A percentile compares a stretch with the other conserved stretches of the same genome.
Evolutionary conservation across 2,888 invertebrate genomes (phyloP).

Genomic region (Rhaphigaster nebulosa): DNA sequence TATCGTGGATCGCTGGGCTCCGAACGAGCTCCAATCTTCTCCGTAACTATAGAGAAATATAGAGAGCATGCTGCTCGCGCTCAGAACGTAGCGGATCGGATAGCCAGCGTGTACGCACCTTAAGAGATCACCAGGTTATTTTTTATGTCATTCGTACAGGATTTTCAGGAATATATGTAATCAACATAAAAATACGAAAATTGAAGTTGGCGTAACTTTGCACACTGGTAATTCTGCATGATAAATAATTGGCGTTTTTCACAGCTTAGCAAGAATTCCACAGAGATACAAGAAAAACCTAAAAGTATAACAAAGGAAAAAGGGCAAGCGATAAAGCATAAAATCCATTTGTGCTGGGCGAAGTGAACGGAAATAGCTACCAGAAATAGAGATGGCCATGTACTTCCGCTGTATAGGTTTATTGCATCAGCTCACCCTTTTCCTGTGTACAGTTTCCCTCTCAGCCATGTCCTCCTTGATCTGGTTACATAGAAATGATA

Average conservation of each 20-base stretch:
- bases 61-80: too few relatives aligned
- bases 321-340: conserved; percentile 44
- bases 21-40: too few relatives aligned
- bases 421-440: conserved; percentile 45
- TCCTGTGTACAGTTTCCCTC: conserved; percentile 24
- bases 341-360: conserved; percentile 37
- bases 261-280: neutral
- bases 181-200: too few relatives aligned
- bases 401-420: neutral
- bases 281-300: neutral
- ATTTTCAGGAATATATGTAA: too few relatives aligned
- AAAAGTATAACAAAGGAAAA: conserved; percentile 18
- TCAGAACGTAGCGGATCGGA: too few relatives aligned
- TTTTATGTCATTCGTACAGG: too few relatives aligned
- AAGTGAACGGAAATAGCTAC: conserved; percentile 33
- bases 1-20: too few relatives aligned
- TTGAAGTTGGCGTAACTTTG: too few relatives aligned
- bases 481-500: neutral
- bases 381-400: conserved; percentile 39
- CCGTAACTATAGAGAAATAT: too few relatives aligned
- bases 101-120: too few relatives aligned
- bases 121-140: too few relatives aligned
- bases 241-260: neutral
- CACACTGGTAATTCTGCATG: too few relatives aligned
- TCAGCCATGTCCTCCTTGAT: conserved; percentile 29